Evolutionary conservation across 2,888 invertebrate genomes (phyloP), one percentile per base, ranked within the genome.

Genomic region (Eristalis pertinax): DNA sequence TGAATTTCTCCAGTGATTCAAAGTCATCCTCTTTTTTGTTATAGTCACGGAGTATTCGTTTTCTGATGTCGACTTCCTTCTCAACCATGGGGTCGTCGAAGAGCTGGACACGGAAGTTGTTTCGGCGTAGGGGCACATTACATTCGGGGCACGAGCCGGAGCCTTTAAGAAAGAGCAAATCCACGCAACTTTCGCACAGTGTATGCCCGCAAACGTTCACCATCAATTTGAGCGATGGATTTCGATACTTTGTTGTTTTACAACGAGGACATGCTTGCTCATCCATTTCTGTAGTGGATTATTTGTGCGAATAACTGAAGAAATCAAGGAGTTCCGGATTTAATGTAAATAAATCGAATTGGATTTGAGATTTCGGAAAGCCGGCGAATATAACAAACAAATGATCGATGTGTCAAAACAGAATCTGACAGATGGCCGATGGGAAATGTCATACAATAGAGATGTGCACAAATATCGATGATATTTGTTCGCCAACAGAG

Each of bases 141-240:
- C 99, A 99, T 91, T 98, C 98, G 0, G 98, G 98, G 91, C 99
- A 99, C 0, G 97, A 95, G 13, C 98, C 99, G 41, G 99, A 98
- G 50, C 98, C 99, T 95, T 99, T 98, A 22, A 98, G 95, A 94
- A 99, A 99, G 38, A 99, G 94, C 86, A 99, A 94, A 92, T 99
- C 99, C 43, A 99, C 99, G 94, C 99, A 99, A 92, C 97, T 98
- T 93, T 99, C 99, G 94, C 99, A 99, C 90, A 99, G 94, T 56
- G 98, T 97, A 94, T 99, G 99, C 38, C 99, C 99, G 93, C 99
- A 99, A 77, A 98, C 96, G 93, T 99, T 99, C 87, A 99, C 99
- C 97, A 99, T 97, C 94, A 99, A 95, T 92, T 98, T 98, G 76
- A 99, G 93, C 0, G 98, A 97, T 43, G 99, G 99, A 94, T 99